Evolutionary conservation across 2,888 invertebrate genomes (phyloP).

Genomic region (Sinodicranocentrus sp.): DNA sequence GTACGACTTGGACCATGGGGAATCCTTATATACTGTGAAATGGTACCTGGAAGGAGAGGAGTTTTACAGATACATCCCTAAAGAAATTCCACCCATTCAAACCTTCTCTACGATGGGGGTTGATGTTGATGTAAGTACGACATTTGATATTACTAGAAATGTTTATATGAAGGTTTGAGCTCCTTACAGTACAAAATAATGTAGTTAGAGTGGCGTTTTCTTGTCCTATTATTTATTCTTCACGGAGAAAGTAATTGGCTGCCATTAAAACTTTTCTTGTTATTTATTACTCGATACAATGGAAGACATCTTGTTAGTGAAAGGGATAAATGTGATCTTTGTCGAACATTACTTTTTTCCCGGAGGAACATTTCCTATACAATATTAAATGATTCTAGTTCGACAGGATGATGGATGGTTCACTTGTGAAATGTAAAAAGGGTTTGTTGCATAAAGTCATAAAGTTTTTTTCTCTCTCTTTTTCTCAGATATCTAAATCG

Average conservation of each 20-base stretch:
- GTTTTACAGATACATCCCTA: conserved; percentile 89
- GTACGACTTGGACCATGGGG: conserved; percentile 85
- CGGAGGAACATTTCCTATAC: no score
- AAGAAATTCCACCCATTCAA: conserved; percentile 87
- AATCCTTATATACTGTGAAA: conserved; percentile 88
- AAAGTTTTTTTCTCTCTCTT: not conserved
- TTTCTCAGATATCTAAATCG: conserved; percentile 74
- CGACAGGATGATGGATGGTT: no score
- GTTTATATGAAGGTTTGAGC: no score
- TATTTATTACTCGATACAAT: conserved; percentile 10
- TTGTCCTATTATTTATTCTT: conserved; percentile 11
- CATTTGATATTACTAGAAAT: no score
- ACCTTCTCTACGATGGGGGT: conserved; percentile 87
- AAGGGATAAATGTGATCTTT: conserved; percentile 2
- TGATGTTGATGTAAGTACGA: conserved; percentile 84
- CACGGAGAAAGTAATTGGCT: conserved; percentile 28
- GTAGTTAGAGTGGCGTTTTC: not conserved
- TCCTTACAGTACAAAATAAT: not conserved
- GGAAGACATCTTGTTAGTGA: conserved; percentile 9
- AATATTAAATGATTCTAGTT: no score
- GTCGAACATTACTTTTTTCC: no score
- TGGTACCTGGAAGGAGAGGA: conserved; percentile 89
- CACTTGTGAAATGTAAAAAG: no score
- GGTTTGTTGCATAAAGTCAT: not conserved
- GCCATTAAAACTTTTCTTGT: conserved; percentile 7